Percentiles rank a stretch among this genome's conserved stretches.
phyloP scores from a whole-genome alignment of 2,797 vertebrate genomes.

The Bradypodion ventrale region DNA sequence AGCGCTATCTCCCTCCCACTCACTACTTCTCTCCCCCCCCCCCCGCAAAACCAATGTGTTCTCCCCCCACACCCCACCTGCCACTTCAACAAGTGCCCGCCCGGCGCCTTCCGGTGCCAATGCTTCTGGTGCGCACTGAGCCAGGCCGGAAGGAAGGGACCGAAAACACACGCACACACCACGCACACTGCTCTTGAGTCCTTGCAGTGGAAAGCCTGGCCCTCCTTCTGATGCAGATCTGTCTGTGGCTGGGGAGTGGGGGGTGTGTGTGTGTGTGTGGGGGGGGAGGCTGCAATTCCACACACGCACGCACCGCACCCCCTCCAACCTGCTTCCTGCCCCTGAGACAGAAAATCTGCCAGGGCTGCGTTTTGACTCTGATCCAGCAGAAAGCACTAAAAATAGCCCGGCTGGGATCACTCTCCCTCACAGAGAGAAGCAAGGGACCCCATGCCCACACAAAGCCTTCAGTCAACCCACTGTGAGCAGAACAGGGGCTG shows the following conservation, averaged over 20 bases:
- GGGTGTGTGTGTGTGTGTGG: no score
- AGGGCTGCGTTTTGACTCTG: conserved; percentile 6
- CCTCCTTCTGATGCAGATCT: background rate
- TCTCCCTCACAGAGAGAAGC: background rate
- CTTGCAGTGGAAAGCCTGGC: background rate
- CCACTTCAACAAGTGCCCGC: background rate
- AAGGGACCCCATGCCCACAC: background rate
- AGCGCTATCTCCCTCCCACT: background rate
- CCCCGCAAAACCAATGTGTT: no score
- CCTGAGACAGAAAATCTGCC: conserved; percentile 5
- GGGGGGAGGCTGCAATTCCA: no score
- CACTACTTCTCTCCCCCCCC: background rate
- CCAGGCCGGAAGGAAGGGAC: background rate
- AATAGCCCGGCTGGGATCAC: conserved; percentile 31
- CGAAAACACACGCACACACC: background rate
- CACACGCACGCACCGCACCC: no score
- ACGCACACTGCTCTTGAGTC: no score
- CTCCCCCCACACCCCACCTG: background rate
- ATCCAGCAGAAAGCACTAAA: conserved; percentile 53
- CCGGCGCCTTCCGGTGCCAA: background rate
- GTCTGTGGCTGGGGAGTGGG: no score
- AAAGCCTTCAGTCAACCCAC: no score
- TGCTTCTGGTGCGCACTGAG: no score
- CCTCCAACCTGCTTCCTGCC: background rate
- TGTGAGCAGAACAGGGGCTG: background rate